phyloP scores from a whole-genome alignment of 1,140 invertebrate species.

The Penaeus japonicus region DNA sequence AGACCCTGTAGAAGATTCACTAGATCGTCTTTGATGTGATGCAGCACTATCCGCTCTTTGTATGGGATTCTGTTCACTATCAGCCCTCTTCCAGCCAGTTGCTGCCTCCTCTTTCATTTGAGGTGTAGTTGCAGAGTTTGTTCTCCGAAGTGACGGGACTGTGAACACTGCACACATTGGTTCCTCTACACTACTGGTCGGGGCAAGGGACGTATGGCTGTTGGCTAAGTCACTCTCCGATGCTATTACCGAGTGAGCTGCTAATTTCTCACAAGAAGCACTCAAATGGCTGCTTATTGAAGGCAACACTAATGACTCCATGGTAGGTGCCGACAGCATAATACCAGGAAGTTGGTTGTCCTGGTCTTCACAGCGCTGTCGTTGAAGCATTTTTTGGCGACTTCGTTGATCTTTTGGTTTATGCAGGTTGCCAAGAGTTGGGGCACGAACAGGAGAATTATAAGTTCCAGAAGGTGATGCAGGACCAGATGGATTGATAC shows the following conservation, averaged over 20 bases:
- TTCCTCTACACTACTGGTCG: slow-evolving; percentile 49
- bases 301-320: slow-evolving; percentile 18
- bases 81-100: slow-evolving; percentile 37
- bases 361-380: slow-evolving; percentile 21
- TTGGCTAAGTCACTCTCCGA: background rate
- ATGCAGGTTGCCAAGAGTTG: background rate
- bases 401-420: slow-evolving; percentile 18
- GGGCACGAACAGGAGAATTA: slow-evolving; percentile 3
- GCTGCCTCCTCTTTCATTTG: slow-evolving; percentile 32
- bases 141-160: slow-evolving; percentile 50
- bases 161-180: slow-evolving; percentile 52
- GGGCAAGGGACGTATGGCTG: slow-evolving; percentile 28
- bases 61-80: slow-evolving; percentile 52
- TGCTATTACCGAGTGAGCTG: slow-evolving; percentile 29
- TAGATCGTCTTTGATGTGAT: slow-evolving; percentile 35
- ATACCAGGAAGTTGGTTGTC: slow-evolving; percentile 8
- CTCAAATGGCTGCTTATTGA: slow-evolving; percentile 30
- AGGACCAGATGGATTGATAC: slow-evolving; percentile 39
- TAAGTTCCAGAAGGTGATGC: background rate
- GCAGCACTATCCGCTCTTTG: slow-evolving; percentile 49
- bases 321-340: background rate
- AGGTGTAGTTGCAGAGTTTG: slow-evolving; percentile 47
- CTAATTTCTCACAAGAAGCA: slow-evolving; percentile 50
- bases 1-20: slow-evolving; percentile 50
- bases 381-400: slow-evolving; percentile 36